These are phyloP conservation scores for Aspiorhynchus laticeps DNA, from an alignment of 2,113 vertebrate species.

Conservation along the genomic window DNA sequence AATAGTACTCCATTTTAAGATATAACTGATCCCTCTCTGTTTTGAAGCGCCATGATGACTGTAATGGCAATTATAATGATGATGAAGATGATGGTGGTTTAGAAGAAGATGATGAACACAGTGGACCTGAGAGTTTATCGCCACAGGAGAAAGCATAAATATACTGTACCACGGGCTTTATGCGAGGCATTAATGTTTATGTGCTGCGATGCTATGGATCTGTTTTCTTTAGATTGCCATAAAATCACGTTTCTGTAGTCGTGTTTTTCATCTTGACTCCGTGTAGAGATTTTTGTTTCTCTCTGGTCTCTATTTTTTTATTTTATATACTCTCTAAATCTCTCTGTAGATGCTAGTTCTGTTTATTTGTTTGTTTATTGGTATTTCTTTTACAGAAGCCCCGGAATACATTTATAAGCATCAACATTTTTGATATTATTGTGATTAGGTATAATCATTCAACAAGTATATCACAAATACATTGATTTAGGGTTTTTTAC, in stretches of 20 bases:
- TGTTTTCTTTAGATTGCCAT: neutral
- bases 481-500: neutral
- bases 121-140: neutral
- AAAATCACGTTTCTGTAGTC: neutral
- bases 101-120: neutral
- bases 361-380: neutral
- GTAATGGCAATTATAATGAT: neutral
- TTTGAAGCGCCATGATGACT: constrained; percentile 5
- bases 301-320: neutral
- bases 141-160: neutral
- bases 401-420: neutral
- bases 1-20: constrained; percentile 47
- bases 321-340: neutral
- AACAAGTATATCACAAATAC: neutral
- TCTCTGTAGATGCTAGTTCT: neutral
- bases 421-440: neutral
- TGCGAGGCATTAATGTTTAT: constrained; percentile 4
- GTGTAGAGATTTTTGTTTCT: constrained; percentile 3
- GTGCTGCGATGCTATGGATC: neutral
- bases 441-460: neutral
- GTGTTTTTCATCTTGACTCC: neutral
- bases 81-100: neutral
- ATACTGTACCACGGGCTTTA: constrained; percentile 3
- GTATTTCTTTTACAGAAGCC: neutral
- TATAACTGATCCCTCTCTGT: constrained; percentile 5